phyloP scores from a whole-genome alignment of 2,888 invertebrate genomes.

The Agelastica alni region DNA sequence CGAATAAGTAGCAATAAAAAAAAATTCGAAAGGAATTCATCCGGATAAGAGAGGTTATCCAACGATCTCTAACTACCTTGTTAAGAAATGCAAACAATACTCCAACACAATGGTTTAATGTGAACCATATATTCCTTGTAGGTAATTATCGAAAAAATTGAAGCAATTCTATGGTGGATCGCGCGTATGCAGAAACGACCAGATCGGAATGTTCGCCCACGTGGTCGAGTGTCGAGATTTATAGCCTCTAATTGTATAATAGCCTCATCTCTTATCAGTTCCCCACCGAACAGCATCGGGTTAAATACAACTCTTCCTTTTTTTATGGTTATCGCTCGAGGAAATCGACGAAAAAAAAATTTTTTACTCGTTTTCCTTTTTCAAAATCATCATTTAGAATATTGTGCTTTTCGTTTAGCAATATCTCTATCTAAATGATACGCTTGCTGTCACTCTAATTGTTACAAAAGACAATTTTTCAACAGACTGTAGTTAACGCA shows the following conservation, averaged over 20 bases:
- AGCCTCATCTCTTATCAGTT: slow-evolving; percentile 11
- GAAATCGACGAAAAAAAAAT: no score
- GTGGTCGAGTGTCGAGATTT: slow-evolving; percentile 18
- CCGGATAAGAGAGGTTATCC: slow-evolving; percentile 31
- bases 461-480: no score
- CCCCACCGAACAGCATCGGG: not conserved
- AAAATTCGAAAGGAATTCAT: slow-evolving; percentile 27
- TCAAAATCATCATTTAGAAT: no score
- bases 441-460: no score
- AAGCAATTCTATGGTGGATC: slow-evolving; percentile 16
- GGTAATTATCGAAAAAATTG: slow-evolving; percentile 35
- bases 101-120: slow-evolving; percentile 33
- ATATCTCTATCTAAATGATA: no score
- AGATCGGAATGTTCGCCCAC: slow-evolving; percentile 21
- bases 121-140: slow-evolving; percentile 31
- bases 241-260: slow-evolving; percentile 19
- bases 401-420: no score
- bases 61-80: slow-evolving; percentile 32
- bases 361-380: no score
- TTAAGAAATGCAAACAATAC: slow-evolving; percentile 37
- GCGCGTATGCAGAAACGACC: slow-evolving; percentile 20
- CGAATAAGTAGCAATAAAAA: not conserved
- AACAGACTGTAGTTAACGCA: no score
- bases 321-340: no score
- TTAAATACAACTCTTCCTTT: no score